Base-by-base conservation (phyloP, 2,113 vertebrate genomes). In the Strix uralensis region DNA sequence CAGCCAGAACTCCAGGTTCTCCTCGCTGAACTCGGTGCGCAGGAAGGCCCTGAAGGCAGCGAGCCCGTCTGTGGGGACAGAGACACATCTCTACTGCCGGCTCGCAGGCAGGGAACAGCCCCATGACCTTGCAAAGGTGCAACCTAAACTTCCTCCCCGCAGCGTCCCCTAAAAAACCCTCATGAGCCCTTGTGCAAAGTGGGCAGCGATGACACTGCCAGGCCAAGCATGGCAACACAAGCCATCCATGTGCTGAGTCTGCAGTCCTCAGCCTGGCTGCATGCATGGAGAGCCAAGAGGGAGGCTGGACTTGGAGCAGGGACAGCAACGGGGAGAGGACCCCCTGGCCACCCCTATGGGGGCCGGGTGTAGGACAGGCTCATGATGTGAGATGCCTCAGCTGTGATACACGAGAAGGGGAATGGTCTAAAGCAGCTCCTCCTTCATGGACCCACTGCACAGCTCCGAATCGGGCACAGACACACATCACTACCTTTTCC, bases 1-100 rank as follows among this genome's bases (percentile, higher is more conserved):
- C 94, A 99, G 97, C 99, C 99, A 99, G 98, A 99, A 99, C 95
- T 99, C 99, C 97, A 99, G 98, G 98, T 99, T 99, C 97, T 99
- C 99, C 93, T 99, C 99, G 4, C 99, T 99, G 97, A 99, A 99
- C 97, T 99, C 99, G 0, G 99, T 99, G 96, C 99, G 99, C 88
- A 99, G 98, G 97, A 99, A 99, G 81, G 99, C 99, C 95, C 99
- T 98, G 98, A 99, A 99, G 47, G 99, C 99, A 59, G 99, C 99
- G 82, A 99, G 98, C 7, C 99, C 99, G 17, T 99, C 99, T 99
- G 98, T 18, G 58, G 86, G 65, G 55, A 97, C 59, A 94, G 38
- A 86, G 38, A 71, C 84, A 73, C 0, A 0, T 47, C 34, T 96
- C 65, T n/a, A 46, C 17, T 49, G 72, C 81, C 12, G 5, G 90